Conservation (phyloP, 1,140 invertebrate species). For the Lithobius niger region DNA sequence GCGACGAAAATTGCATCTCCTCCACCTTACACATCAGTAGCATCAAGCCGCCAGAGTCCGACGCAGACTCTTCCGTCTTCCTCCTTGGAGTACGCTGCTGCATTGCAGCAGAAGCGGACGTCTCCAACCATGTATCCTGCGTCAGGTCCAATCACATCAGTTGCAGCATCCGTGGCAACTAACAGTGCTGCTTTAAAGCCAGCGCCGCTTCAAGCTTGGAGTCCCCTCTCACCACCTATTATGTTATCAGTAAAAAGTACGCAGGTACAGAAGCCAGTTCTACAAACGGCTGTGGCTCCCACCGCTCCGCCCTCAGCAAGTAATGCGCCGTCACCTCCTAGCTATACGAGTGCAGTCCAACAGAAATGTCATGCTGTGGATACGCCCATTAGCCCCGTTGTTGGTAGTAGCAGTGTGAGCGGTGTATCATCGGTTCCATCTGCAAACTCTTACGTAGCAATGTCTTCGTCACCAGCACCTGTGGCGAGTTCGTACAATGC, state of each 20-base stretch:
- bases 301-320: slow-evolving; percentile 40
- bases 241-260: slow-evolving; percentile 94
- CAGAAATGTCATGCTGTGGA: not conserved
- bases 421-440: not conserved
- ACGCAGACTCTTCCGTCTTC: slow-evolving; percentile 47
- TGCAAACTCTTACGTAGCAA: too few relatives aligned
- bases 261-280: slow-evolving; percentile 79
- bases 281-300: slow-evolving; percentile 85
- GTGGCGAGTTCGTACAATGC: too few relatives aligned
- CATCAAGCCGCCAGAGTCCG: slow-evolving; percentile 71
- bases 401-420: not conserved
- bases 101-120: slow-evolving; percentile 1
- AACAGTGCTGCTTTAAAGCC: slow-evolving; percentile 9
- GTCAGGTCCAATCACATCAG: slow-evolving; percentile 24
- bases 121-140: slow-evolving; percentile 12
- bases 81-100: not conserved
- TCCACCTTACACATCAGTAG: slow-evolving; percentile 49
- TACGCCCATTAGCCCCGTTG: not conserved
- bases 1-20: slow-evolving; percentile 40
- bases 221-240: slow-evolving; percentile 69
- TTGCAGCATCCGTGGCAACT: not conserved
- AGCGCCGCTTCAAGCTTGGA: slow-evolving; percentile 28
- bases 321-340: not conserved
- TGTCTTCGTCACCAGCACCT: too few relatives aligned
- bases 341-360: not conserved